Conservation (phyloP, 2,888 invertebrate genomes). For the Notodonta dromedarius region DNA sequence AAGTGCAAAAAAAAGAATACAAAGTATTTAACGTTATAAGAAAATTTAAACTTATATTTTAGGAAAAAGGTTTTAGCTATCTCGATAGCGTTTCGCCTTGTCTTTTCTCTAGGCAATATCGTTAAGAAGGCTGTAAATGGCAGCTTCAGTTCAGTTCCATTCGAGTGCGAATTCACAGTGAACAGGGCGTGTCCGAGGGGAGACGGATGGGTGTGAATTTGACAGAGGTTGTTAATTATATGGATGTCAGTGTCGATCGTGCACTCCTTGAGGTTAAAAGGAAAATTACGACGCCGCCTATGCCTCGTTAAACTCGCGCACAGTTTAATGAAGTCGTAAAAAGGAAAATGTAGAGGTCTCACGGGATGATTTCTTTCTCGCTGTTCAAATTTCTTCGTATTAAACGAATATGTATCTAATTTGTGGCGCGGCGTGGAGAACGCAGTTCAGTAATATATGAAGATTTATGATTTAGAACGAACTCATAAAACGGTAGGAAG, state of each 20-base stretch:
- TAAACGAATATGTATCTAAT: slow-evolving; percentile 18
- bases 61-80: slow-evolving; percentile 2
- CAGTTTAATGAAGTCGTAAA: slow-evolving; percentile 62
- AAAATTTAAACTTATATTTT: background rate
- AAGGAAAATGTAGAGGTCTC: slow-evolving; percentile 49
- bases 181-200: slow-evolving; percentile 42
- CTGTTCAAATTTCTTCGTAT: slow-evolving; percentile 22
- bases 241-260: slow-evolving; percentile 59
- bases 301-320: slow-evolving; percentile 62
- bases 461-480: slow-evolving; percentile 6
- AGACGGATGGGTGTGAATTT: slow-evolving; percentile 72
- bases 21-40: background rate
- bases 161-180: slow-evolving; percentile 53
- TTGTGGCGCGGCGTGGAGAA: slow-evolving; percentile 6
- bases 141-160: slow-evolving; percentile 43
- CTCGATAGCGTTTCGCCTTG: background rate
- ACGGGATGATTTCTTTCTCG: slow-evolving; percentile 41
- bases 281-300: slow-evolving; percentile 61
- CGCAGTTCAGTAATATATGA: slow-evolving; percentile 5
- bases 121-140: slow-evolving; percentile 35
- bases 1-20: background rate
- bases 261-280: slow-evolving; percentile 53
- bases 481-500: background rate
- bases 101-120: slow-evolving; percentile 23
- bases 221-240: slow-evolving; percentile 78